These are phyloP conservation scores for Mythimna lalbum DNA, from an alignment of 2,888 invertebrate genomes.

Conservation along the genomic window DNA sequence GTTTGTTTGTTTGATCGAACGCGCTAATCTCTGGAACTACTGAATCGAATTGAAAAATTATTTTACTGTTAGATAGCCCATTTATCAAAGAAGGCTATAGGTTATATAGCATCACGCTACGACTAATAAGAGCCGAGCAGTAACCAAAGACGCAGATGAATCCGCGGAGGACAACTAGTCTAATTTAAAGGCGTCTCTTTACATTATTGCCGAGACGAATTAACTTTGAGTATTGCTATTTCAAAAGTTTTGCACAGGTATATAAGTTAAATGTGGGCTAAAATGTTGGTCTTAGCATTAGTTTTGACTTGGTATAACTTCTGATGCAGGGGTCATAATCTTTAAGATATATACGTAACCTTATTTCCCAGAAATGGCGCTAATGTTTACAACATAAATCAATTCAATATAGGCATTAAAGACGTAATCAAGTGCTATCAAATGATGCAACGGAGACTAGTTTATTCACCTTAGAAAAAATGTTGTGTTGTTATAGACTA, in stretches of 20 bases:
- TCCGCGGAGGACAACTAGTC: no score
- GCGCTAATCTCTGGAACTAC: no score
- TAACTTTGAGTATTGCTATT: conserved; percentile 24
- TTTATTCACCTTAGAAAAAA: conserved; percentile 24
- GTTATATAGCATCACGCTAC: no score
- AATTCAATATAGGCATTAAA: background rate
- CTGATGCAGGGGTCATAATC: background rate
- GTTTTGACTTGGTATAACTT: background rate
- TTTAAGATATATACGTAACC: background rate
- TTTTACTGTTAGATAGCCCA: no score
- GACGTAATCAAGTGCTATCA: background rate
- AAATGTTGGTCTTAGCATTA: background rate
- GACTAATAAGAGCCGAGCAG: no score
- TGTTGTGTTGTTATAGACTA: conserved; percentile 26
- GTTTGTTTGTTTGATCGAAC: no score
- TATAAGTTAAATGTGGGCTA: conserved; percentile 8
- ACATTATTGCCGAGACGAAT: conserved; percentile 28
- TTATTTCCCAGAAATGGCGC: conserved; percentile 4
- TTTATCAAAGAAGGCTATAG: no score
- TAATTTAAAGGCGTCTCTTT: conserved; percentile 13
- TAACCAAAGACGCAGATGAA: no score
- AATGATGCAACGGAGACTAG: background rate
- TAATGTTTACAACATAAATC: background rate
- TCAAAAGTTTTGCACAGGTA: background rate
- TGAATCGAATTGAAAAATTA: no score